Evolutionary conservation across 2,797 vertebrate genomes (phyloP), one percentile per base, ranked within the genome.

Genomic region (Glossophaga mutica): DNA sequence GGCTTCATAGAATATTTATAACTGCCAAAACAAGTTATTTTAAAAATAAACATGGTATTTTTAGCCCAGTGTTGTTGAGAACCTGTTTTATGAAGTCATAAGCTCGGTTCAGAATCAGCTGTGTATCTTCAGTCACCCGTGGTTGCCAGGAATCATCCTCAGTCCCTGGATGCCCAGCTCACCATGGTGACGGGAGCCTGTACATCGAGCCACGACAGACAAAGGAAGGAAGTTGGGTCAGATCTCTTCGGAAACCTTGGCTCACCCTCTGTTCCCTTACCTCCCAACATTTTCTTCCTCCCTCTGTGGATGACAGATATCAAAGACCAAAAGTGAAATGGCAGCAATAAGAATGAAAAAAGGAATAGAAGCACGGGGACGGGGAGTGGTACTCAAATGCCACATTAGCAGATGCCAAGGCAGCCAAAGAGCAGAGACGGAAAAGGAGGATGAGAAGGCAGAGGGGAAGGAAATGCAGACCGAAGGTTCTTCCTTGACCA

Each of bases 21-120:
- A 95, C 81, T 92, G 91, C 87, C 93, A 93, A 97, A 92, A 88
- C 85, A 92, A 90, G 62, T 91, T 71, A 74, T 76, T 97, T 96
- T 55, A 70, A 95, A 96, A 95, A 92, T 90, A 96, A 97, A 90
- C 6, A 37, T 26, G 21, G 18, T 96, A 95, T 95, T 90, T 96
- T 97, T 93, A 96, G 76, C 77, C 67, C 94, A 78, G 0, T 37
- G 48, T 73, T 46, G 39, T 57, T 93, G 94, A 94, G 96, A 97
- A 97, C 90, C 92, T 94, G 68, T 48, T 95, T 52, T 65, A 29
- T 77, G 68, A 50, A 88, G 67, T 94, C 81, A 42, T 32, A 65
- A 32, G 19, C 48, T 83, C 4, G 1, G 87, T 68, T 94, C 21
- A 24, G 44, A 62, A 73, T 5, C 39, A 42, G 3, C 9, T 6